Conservation (phyloP, 2,888 invertebrate genomes). For the Hypselothyrea guttata region DNA sequence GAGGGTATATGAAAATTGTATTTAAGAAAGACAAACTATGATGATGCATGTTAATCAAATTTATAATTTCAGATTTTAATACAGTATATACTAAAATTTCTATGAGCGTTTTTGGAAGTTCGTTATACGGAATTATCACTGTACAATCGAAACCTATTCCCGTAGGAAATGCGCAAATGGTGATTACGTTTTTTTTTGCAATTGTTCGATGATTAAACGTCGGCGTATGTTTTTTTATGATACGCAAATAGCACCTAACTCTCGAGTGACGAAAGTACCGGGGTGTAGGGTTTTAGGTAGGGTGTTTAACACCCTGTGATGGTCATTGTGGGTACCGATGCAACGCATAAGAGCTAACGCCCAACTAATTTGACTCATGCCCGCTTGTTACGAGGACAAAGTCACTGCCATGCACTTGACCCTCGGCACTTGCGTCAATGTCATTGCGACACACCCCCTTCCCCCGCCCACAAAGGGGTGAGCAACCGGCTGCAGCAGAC, state of each 20-base stretch:
- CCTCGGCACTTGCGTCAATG: slow-evolving; percentile 75
- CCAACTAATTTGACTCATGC: slow-evolving; percentile 61
- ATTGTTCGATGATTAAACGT: slow-evolving; percentile 53
- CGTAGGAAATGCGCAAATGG: slow-evolving; percentile 12
- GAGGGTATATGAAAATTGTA: too few relatives aligned
- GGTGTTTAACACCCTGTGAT: not conserved
- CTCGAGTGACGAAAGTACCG: too few relatives aligned
- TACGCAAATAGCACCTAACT: too few relatives aligned
- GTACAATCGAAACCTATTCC: slow-evolving; percentile 9
- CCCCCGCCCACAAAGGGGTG: slow-evolving; percentile 5
- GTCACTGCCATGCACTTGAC: slow-evolving; percentile 62
- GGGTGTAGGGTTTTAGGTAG: not conserved
- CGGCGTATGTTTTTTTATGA: slow-evolving; percentile 34
- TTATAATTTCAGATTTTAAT: too few relatives aligned
- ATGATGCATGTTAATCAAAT: too few relatives aligned
- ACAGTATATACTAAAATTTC: not conserved
- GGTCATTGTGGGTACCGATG: not conserved
- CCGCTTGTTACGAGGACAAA: slow-evolving; percentile 37
- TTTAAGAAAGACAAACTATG: too few relatives aligned
- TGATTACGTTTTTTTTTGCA: slow-evolving; percentile 27
- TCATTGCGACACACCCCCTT: slow-evolving; percentile 46
- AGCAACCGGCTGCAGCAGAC: slow-evolving; percentile 5
- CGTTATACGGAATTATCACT: not conserved
- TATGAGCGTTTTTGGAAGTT: too few relatives aligned
- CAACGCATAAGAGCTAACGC: too few relatives aligned